Evolutionary conservation across 2,113 vertebrate genomes (phyloP).

Genomic region (Acanthisitta chloris): DNA sequence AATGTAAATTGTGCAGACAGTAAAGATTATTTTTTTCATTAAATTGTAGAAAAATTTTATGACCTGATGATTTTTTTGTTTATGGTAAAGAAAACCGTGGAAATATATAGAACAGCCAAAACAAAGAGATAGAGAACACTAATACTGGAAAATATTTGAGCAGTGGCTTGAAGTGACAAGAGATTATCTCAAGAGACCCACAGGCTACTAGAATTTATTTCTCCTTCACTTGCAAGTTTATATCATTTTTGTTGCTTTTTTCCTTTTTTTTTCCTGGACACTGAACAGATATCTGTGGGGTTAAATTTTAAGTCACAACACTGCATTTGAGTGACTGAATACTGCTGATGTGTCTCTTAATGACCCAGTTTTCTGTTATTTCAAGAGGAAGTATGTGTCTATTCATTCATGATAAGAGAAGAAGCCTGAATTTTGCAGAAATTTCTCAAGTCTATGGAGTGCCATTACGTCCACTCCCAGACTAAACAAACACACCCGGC

Average conservation of each 20-base stretch:
- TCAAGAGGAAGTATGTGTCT: constrained; percentile 43
- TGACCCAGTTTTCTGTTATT: constrained; percentile 47
- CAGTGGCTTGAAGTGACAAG: background rate
- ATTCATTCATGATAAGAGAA: constrained; percentile 47
- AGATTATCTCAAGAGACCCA: constrained; percentile 29
- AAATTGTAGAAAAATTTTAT: constrained; percentile 48
- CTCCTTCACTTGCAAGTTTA: background rate
- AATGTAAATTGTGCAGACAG: constrained; percentile 7
- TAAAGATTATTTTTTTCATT: constrained; percentile 54
- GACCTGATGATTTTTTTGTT: constrained; percentile 44
- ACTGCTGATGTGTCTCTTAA: background rate
- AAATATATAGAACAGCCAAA: constrained; percentile 42
- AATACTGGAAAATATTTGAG: constrained; percentile 32
- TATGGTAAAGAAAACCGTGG: background rate
- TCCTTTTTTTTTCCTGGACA: background rate
- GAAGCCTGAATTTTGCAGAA: constrained; percentile 49
- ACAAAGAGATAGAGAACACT: constrained; percentile 23
- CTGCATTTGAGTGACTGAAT: background rate
- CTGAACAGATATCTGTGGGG: background rate
- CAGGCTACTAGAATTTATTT: constrained; percentile 36
- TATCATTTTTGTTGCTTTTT: background rate
- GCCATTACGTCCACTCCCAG: constrained; percentile 6
- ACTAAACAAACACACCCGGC: constrained; percentile 23
- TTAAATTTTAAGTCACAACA: constrained; percentile 27
- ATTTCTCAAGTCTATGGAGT: constrained; percentile 44